A percentile compares a stretch with the other conserved stretches of the same genome.
These are phyloP conservation scores for Myiozetetes cayanensis DNA, from an alignment of 2,113 vertebrate species.

Conservation along the genomic window DNA sequence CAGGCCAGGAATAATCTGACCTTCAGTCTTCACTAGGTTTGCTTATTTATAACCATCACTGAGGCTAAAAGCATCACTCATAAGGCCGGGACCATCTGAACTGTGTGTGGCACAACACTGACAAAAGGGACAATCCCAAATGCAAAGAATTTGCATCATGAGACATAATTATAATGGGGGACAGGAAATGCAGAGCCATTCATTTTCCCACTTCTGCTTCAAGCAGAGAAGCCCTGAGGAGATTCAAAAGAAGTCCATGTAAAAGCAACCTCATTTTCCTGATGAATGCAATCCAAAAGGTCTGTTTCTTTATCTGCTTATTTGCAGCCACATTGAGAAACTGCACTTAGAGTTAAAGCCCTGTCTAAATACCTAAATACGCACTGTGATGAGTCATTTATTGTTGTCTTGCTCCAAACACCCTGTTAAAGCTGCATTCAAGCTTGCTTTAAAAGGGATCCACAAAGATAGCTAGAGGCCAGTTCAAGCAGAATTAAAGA, in stretches of 20 bases:
- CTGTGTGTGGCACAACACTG: rapidly evolving
- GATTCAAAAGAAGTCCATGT: neutral
- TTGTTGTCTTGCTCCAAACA: neutral
- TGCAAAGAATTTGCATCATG: neutral
- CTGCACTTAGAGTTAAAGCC: neutral
- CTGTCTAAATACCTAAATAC: neutral
- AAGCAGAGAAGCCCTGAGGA: neutral
- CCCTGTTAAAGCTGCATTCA: neutral
- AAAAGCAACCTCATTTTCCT: neutral
- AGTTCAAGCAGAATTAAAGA: neutral
- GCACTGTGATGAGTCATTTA: neutral
- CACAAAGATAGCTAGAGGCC: neutral
- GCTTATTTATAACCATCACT: neutral
- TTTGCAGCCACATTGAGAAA: neutral
- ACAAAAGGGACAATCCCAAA: neutral
- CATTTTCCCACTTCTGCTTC: neutral
- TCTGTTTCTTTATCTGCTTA: neutral
- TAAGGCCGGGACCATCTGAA: neutral
- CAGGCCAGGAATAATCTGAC: neutral
- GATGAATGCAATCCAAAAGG: neutral
- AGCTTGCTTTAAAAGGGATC: neutral
- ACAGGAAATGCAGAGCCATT: neutral
- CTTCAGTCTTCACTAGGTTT: neutral
- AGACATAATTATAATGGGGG: neutral
- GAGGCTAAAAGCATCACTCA: neutral